Conservation (phyloP, 2,888 invertebrate species). For the Eupelmus urozonus region DNA sequence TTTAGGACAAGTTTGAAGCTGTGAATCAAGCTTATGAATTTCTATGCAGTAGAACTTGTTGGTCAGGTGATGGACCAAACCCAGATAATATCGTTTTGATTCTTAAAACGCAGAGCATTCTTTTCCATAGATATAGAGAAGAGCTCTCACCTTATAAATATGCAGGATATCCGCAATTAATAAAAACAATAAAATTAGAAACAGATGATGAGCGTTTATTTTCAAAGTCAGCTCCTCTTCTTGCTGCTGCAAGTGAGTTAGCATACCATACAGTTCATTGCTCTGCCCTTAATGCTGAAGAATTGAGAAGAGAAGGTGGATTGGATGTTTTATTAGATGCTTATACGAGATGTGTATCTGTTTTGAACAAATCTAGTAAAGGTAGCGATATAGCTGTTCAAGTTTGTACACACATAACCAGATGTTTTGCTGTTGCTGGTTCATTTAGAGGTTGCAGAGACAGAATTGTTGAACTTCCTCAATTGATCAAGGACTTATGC, state of each 20-base stretch:
- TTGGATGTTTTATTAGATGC: constrained; percentile 93
- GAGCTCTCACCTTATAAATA: constrained; percentile 97
- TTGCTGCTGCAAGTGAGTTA: constrained; percentile 95
- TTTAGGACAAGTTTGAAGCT: constrained; percentile 91
- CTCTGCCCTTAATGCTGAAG: constrained; percentile 98
- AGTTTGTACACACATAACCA: constrained; percentile 94
- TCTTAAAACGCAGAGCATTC: constrained; percentile 94
- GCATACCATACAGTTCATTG: constrained; percentile 98
- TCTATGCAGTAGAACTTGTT: constrained; percentile 93
- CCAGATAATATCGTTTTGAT: constrained; percentile 96
- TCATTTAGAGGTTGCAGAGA: constrained; percentile 94
- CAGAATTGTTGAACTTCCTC: constrained; percentile 91
- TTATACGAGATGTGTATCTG: constrained; percentile 95
- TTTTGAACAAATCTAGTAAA: constrained; percentile 88
- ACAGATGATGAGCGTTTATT: constrained; percentile 95
- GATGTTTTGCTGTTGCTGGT: constrained; percentile 97
- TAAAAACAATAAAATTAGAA: constrained; percentile 96
- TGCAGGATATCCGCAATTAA: constrained; percentile 98
- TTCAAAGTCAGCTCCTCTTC: constrained; percentile 88
- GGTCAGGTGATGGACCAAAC: constrained; percentile 93
- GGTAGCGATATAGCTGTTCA: constrained; percentile 89
- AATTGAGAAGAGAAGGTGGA: constrained; percentile 95
- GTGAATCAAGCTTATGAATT: constrained; percentile 99
- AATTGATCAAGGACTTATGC: constrained; percentile 91
- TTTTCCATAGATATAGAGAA: constrained; percentile 93